These are phyloP conservation scores for Tyto alba DNA, from an alignment of 2,113 vertebrate genomes.

Conservation along the genomic window DNA sequence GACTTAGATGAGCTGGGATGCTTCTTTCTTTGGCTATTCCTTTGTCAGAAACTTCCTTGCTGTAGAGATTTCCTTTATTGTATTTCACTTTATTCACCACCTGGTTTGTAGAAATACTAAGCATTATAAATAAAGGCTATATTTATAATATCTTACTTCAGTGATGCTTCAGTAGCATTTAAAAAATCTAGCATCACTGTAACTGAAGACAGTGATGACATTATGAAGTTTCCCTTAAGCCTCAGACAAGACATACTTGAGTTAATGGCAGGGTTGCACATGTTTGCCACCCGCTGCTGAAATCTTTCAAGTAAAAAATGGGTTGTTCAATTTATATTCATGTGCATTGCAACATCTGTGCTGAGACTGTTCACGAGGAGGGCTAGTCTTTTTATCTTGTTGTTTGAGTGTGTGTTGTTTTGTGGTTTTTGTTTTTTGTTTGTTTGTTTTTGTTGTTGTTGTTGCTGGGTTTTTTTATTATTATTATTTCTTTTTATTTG, in stretches of 20 bases:
- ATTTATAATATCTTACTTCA: not conserved
- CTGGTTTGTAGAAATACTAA: not conserved
- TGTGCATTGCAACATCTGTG: not conserved
- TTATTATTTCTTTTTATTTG: not conserved
- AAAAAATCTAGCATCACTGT: not conserved
- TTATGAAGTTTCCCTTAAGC: not conserved
- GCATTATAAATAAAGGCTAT: not conserved
- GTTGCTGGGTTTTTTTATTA: no score
- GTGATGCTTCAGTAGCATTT: not conserved
- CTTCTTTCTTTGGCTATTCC: not conserved
- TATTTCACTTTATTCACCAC: not conserved
- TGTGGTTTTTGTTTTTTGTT: not conserved
- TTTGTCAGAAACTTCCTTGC: not conserved
- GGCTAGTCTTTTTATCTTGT: not conserved
- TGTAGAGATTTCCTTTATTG: not conserved
- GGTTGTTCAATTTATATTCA: not conserved
- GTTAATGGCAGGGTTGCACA: not conserved
- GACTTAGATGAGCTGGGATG: not conserved
- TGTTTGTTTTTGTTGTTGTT: not conserved
- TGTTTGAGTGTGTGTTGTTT: no score
- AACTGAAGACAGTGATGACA: not conserved
- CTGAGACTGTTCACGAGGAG: not conserved
- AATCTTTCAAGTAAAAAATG: not conserved
- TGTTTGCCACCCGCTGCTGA: fast-evolving
- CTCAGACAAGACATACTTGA: not conserved